phyloP scores from a whole-genome alignment of 2,113 vertebrate species.

The Prionailurus bengalensis region DNA sequence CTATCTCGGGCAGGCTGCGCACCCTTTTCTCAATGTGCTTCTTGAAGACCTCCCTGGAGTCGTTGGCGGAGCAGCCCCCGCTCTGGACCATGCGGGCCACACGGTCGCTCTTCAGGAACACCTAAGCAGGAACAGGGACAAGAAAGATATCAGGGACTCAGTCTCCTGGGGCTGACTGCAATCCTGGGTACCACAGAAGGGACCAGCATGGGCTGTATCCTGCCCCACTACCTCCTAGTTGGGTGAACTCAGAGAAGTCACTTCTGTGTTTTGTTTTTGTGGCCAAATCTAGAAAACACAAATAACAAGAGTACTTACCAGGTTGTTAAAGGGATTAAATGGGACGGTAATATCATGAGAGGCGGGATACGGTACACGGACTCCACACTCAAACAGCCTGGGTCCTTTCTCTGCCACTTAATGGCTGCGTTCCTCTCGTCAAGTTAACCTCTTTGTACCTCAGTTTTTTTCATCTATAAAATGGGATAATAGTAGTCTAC shows the following conservation, averaged over 20 bases:
- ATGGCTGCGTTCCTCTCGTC: neutral
- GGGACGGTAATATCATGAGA: neutral
- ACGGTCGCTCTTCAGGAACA: conserved; percentile 98
- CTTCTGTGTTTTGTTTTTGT: neutral
- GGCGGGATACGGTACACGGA: rapidly evolving
- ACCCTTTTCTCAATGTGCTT: conserved; percentile 99
- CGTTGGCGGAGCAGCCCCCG: conserved; percentile 96
- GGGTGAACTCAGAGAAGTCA: neutral
- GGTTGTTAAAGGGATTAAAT: neutral
- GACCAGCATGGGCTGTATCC: rapidly evolving
- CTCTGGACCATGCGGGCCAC: conserved; percentile 99
- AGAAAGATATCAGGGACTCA: neutral
- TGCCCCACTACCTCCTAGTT: rapidly evolving
- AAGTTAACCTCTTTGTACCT: neutral
- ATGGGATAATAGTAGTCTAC: neutral
- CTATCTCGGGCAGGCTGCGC: conserved; percentile 97
- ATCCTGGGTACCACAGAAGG: rapidly evolving
- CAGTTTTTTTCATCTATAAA: neutral
- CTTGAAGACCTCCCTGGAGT: conserved; percentile 98
- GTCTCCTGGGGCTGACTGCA: neutral
- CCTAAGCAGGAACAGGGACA: conserved; percentile 83
- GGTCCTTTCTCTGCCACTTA: neutral
- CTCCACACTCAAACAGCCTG: neutral
- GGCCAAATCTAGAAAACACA: neutral
- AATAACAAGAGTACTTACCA: neutral